Evolutionary conservation across 1,140 invertebrate species (phyloP).

Genomic region (Argopecten irradians): DNA sequence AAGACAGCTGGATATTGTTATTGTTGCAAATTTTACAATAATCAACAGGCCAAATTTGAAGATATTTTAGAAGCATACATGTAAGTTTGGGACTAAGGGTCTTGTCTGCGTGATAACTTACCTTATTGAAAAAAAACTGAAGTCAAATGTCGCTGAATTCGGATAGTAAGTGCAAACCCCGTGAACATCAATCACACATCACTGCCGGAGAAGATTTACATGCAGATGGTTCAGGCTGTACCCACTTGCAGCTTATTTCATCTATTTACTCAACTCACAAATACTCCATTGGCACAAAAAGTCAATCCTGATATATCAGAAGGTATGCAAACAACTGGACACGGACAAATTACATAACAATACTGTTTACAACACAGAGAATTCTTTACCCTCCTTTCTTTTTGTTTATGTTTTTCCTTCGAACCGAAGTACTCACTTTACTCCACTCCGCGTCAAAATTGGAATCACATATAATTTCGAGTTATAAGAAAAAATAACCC

Average conservation of each 20-base stretch:
- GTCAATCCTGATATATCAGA: not conserved
- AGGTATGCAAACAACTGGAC: not conserved
- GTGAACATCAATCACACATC: not conserved
- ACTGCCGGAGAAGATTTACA: not conserved
- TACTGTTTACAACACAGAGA: not conserved
- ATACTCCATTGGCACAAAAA: not conserved
- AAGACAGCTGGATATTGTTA: too few relatives aligned
- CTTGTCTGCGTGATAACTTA: not conserved
- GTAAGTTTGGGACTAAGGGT: too few relatives aligned
- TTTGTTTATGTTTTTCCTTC: slow-evolving; percentile 9
- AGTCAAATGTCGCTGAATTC: not conserved
- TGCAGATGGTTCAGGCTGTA: not conserved
- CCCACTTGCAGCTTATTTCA: not conserved
- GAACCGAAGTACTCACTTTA: not conserved
- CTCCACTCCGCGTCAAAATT: not conserved
- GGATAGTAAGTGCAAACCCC: not conserved
- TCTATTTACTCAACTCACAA: not conserved
- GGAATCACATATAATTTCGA: not conserved
- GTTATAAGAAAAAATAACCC: not conserved
- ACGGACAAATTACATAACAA: not conserved
- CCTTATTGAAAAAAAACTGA: not conserved
- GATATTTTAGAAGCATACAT: too few relatives aligned
- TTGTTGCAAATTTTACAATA: too few relatives aligned
- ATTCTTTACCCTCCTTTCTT: slow-evolving; percentile 6
- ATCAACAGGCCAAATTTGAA: too few relatives aligned